Conservation (phyloP, 1,140 invertebrate genomes). For the Holcopasites calliopsidis region DNA sequence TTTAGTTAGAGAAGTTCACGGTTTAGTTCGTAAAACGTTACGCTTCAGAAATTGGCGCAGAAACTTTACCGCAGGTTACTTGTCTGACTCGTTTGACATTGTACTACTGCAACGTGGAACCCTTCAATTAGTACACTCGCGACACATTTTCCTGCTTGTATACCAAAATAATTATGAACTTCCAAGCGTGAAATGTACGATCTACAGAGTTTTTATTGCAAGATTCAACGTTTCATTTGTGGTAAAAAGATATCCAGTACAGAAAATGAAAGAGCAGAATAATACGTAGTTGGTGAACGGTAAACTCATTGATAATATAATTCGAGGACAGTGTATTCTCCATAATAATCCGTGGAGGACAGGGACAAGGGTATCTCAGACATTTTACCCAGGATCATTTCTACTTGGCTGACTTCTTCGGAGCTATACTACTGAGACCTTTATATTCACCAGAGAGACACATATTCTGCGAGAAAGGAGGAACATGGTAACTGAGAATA, state of each 20-base stretch:
- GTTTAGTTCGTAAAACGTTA: slow-evolving; percentile 5
- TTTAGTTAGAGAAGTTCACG: background rate
- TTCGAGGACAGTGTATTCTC: background rate
- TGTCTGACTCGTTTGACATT: background rate
- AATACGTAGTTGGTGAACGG: no score
- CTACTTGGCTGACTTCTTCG: slow-evolving; percentile 2
- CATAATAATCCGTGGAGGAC: background rate
- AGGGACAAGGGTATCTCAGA: no score
- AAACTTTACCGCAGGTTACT: background rate
- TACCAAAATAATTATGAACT: background rate
- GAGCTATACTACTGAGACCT: slow-evolving; percentile 10
- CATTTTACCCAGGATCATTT: background rate
- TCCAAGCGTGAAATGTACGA: background rate
- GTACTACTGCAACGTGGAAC: background rate
- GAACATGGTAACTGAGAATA: background rate
- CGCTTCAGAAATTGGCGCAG: background rate
- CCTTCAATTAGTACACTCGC: background rate
- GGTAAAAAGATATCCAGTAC: no score
- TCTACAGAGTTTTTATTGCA: background rate
- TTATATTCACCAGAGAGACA: background rate
- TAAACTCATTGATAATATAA: background rate
- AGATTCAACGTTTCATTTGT: no score
- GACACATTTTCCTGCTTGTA: background rate
- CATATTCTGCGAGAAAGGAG: background rate
- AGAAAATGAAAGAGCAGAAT: no score